A percentile compares a stretch with the other conserved stretches of the same genome.
Evolutionary conservation across 2,113 vertebrate species (phyloP).

Genomic region (Pica pica): DNA sequence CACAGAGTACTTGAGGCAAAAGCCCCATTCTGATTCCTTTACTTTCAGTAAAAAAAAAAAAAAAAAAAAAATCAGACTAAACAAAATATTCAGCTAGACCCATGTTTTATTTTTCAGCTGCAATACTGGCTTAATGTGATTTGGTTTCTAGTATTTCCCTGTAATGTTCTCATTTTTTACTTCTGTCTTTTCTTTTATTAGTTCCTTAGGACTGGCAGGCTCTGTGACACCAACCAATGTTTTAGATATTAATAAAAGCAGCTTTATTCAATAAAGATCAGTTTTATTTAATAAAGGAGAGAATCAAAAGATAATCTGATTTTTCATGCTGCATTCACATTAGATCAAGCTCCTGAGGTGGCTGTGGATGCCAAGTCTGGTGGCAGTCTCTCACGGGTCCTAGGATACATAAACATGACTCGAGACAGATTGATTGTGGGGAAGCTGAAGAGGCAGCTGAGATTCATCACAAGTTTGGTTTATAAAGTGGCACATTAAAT

Average conservation of each 20-base stretch:
- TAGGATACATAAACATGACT: conserved; percentile 21
- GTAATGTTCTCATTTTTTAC: conserved; percentile 38
- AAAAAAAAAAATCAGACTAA: background rate
- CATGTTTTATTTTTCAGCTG: conserved; percentile 39
- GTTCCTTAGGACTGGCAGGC: background rate
- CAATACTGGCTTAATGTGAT: conserved; percentile 24
- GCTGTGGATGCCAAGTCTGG: background rate
- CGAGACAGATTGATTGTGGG: background rate
- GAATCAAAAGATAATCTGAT: conserved; percentile 54
- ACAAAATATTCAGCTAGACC: background rate
- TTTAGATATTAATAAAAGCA: conserved; percentile 67
- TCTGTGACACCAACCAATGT: conserved; percentile 35
- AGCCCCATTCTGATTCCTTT: background rate
- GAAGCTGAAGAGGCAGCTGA: conserved; percentile 2
- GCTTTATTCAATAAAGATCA: conserved; percentile 60
- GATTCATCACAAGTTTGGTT: background rate
- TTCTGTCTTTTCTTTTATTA: conserved; percentile 49
- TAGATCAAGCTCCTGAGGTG: background rate
- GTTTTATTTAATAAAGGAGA: conserved; percentile 64
- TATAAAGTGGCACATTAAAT: conserved; percentile 38
- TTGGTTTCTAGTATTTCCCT: conserved; percentile 46
- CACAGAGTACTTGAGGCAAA: background rate
- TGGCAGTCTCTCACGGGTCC: background rate
- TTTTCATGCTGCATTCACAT: conserved; percentile 27
- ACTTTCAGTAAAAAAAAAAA: background rate